A percentile compares a stretch with the other conserved stretches of the same genome.
Conservation (phyloP, 2,113 vertebrate species). For the Lanius collurio region DNA sequence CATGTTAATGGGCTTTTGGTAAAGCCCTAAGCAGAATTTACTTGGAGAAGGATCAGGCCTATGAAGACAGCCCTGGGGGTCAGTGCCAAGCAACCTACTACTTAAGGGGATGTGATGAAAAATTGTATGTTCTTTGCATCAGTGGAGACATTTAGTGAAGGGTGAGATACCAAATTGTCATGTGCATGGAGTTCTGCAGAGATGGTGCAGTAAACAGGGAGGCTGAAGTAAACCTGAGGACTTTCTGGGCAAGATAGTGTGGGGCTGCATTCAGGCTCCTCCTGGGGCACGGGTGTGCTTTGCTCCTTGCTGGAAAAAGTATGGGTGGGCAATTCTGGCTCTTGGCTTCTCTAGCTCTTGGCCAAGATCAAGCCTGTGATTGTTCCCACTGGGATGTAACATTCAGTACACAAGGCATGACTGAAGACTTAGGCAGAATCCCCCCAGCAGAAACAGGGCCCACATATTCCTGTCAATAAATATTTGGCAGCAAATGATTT, state of each 20-base stretch:
- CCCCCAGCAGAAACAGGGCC: not conserved
- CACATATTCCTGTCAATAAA: not conserved
- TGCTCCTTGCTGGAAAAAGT: not conserved
- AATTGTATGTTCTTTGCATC: not conserved
- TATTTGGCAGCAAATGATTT: not conserved
- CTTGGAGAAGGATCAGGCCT: not conserved
- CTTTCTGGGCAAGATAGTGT: not conserved
- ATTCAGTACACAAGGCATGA: fast-evolving
- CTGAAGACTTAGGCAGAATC: not conserved
- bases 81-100: not conserved
- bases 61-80: not conserved
- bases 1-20: not conserved
- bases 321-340: not conserved
- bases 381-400: not conserved
- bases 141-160: not conserved
- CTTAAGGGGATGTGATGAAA: not conserved
- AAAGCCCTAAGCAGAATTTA: not conserved
- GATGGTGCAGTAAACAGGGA: not conserved
- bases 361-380: not conserved
- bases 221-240: not conserved
- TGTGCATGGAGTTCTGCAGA: not conserved
- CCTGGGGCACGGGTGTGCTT: not conserved
- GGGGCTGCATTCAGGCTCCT: not conserved
- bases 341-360: not conserved
- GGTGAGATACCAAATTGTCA: not conserved